These are phyloP conservation scores for Sebastes cheni DNA, from an alignment of 2,797 vertebrate species.

Conservation along the genomic window DNA sequence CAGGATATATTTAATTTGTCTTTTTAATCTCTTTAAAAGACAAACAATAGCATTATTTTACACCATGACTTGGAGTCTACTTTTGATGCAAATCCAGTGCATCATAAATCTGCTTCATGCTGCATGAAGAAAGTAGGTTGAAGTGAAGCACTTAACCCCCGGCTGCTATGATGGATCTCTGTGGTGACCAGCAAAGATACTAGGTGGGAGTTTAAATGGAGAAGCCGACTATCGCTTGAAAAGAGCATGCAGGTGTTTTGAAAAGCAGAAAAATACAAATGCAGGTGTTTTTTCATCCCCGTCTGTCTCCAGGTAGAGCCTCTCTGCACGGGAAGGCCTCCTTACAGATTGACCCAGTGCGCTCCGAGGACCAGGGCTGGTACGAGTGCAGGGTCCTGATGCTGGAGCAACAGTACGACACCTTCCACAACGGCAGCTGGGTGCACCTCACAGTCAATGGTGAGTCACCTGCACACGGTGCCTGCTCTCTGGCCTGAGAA, in stretches of 20 bases:
- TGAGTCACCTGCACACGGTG: constrained; percentile 72
- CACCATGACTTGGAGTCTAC: not conserved
- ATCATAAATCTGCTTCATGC: not conserved
- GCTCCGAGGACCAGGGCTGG: constrained; percentile 99
- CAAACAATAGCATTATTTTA: not conserved
- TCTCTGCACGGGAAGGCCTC: constrained; percentile 97
- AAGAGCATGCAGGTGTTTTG: not conserved
- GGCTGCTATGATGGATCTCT: constrained; percentile 27
- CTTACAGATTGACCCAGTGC: constrained; percentile 94
- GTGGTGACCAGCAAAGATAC: not conserved
- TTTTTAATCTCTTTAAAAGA: constrained; percentile 4
- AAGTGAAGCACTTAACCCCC: constrained; percentile 24
- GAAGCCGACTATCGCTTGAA: not conserved
- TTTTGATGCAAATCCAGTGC: constrained; percentile 9
- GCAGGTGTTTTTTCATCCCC: not conserved
- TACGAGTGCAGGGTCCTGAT: constrained; percentile 99
- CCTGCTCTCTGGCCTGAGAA: not conserved
- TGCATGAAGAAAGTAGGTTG: not conserved
- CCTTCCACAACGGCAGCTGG: constrained; percentile 99
- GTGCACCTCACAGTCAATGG: constrained; percentile 98
- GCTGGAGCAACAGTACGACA: constrained; percentile 98
- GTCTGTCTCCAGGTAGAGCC: constrained; percentile 86
- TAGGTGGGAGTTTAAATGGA: not conserved
- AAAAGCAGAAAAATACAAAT: not conserved
- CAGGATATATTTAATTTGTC: not conserved